These are phyloP conservation scores for Hypercompe scribonia DNA, from an alignment of 2,888 invertebrate genomes.

Conservation along the genomic window DNA sequence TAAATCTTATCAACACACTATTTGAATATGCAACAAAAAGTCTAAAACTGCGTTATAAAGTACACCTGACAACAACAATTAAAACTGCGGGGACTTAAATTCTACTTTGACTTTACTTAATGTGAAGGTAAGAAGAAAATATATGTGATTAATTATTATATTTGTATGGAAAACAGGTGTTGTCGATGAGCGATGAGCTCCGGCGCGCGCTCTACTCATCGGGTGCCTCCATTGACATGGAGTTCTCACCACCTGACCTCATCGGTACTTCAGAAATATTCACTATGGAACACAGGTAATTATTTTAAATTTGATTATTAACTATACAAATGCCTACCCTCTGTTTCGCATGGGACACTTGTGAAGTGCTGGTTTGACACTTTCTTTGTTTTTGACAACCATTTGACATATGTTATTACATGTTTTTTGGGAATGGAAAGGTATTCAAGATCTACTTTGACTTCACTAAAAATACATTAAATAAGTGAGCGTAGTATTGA, in stretches of 20 bases:
- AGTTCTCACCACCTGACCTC: slow-evolving; percentile 95
- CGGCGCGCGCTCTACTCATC: slow-evolving; percentile 92
- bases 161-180: slow-evolving; percentile 87
- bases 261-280: slow-evolving; percentile 96
- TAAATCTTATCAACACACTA: not conserved
- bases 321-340: not conserved
- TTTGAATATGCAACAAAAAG: not conserved
- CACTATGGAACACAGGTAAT: slow-evolving; percentile 93
- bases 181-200: slow-evolving; percentile 97
- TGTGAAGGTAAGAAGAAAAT: slow-evolving; percentile 7
- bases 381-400: not conserved
- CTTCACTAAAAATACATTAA: not conserved
- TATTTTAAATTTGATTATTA: not conserved
- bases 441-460: not conserved
- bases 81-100: slow-evolving; percentile 13
- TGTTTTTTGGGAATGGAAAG: not conserved
- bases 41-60: not conserved
- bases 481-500: not conserved
- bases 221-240: slow-evolving; percentile 93
- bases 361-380: not conserved
- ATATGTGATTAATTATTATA: slow-evolving; percentile 16
- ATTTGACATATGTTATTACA: not conserved
- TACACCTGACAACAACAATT: not conserved
- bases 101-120: not conserved
- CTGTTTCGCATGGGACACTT: not conserved